Evolutionary conservation across 2,797 vertebrate genomes (phyloP).

Genomic region (Ciconia nigra): DNA sequence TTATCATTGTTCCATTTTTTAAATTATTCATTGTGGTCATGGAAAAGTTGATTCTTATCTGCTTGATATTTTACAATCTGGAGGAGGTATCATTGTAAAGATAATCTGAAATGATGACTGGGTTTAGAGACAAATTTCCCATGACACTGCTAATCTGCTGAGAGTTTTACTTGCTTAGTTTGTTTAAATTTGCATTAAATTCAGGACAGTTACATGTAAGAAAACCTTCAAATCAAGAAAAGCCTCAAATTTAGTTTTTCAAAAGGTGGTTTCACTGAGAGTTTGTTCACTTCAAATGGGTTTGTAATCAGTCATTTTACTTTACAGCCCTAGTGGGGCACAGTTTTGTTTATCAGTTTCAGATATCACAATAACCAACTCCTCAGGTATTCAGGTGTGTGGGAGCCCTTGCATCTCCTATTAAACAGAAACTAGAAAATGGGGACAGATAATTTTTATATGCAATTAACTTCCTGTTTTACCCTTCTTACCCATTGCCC

Average conservation of each 20-base stretch:
- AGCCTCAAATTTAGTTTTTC: not conserved
- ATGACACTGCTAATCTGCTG: conserved; percentile 29
- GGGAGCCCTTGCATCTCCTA: conserved; percentile 71
- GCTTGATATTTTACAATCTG: conserved; percentile 72
- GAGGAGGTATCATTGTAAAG: conserved; percentile 69
- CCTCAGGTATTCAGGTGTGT: conserved; percentile 80
- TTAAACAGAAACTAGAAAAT: conserved; percentile 68
- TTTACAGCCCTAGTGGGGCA: conserved; percentile 49
- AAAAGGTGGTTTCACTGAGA: not conserved
- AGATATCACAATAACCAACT: conserved; percentile 74
- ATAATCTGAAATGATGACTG: conserved; percentile 56
- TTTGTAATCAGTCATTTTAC: conserved; percentile 57
- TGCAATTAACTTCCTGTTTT: conserved; percentile 73
- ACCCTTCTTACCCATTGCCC: not conserved
- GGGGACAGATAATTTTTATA: conserved; percentile 78
- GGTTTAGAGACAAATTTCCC: conserved; percentile 63
- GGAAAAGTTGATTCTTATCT: conserved; percentile 77
- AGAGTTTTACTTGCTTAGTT: conserved; percentile 9
- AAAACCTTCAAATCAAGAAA: conserved; percentile 15
- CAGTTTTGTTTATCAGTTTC: conserved; percentile 61
- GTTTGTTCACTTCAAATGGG: not conserved
- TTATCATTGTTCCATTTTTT: conserved; percentile 76
- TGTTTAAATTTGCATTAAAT: not conserved
- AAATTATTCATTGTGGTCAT: conserved; percentile 74
- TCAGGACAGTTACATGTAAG: not conserved